phyloP scores from a whole-genome alignment of 2,888 invertebrate species.

The Lordiphosa andalusiaca region DNA sequence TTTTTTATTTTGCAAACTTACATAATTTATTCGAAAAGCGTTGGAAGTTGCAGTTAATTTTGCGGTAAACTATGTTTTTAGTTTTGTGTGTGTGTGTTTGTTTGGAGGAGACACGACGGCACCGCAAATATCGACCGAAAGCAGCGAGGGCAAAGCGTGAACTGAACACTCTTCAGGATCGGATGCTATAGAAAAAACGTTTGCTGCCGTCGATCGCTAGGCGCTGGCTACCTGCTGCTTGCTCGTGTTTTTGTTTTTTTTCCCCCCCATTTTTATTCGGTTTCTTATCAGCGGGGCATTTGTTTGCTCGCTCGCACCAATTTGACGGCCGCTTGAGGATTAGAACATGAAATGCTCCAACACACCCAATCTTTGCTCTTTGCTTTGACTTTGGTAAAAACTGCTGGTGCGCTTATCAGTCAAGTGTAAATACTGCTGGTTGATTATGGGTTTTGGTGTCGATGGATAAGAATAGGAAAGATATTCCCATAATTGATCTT shows the following conservation, averaged over 20 bases:
- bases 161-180: conserved; percentile 63
- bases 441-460: too few relatives aligned
- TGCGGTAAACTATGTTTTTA: conserved; percentile 8
- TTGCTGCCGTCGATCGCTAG: conserved; percentile 31
- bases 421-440: background rate
- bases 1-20: conserved; percentile 54
- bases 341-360: conserved; percentile 8
- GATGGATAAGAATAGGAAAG: too few relatives aligned
- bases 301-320: conserved; percentile 16
- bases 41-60: conserved; percentile 4
- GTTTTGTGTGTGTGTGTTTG: conserved; percentile 9
- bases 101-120: conserved; percentile 31
- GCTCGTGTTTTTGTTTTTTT: conserved; percentile 1
- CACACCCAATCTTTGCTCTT: conserved; percentile 9
- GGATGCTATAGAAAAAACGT: conserved; percentile 52
- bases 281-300: conserved; percentile 20
- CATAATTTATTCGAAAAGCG: conserved; percentile 35
- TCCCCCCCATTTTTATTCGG: too few relatives aligned
- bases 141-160: conserved; percentile 64
- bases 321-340: background rate
- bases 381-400: conserved; percentile 10
- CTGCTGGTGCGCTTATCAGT: conserved; percentile 6
- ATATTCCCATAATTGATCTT: too few relatives aligned
- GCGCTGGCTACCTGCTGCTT: conserved; percentile 15
- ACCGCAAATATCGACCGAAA: conserved; percentile 55